These are phyloP conservation scores for Trichogramma pretiosum DNA, from an alignment of 1,140 invertebrate species.

Conservation along the genomic window DNA sequence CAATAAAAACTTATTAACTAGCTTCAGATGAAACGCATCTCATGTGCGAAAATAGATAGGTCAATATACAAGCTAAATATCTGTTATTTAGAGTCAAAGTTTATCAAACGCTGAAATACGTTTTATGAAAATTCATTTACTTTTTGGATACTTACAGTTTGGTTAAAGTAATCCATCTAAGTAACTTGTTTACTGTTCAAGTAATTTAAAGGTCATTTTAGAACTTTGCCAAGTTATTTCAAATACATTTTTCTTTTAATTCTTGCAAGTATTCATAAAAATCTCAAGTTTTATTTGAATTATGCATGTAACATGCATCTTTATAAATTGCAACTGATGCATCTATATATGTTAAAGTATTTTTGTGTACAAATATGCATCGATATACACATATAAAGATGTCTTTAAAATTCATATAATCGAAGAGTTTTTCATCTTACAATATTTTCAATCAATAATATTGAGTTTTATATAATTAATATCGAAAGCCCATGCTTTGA, in stretches of 20 bases:
- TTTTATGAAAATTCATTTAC: too few species aligned
- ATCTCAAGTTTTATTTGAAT: too few species aligned
- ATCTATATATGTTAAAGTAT: too few species aligned
- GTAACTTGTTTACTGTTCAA: too few species aligned
- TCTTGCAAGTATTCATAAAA: too few species aligned
- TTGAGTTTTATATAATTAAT: conserved; percentile 2
- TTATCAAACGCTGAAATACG: conserved; percentile 11
- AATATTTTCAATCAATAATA: conserved; percentile 10
- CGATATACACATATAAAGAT: conserved; percentile 7
- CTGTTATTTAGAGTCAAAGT: conserved; percentile 9
- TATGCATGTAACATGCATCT: too few species aligned
- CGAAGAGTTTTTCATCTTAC: conserved; percentile 5
- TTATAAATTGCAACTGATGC: too few species aligned
- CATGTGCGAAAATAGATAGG: conserved; percentile 11
- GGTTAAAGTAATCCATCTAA: background rate
- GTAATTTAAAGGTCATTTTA: too few species aligned
- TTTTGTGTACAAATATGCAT: too few species aligned
- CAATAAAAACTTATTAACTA: conserved; percentile 18
- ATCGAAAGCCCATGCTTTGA: conserved; percentile 8
- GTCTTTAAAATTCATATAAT: conserved; percentile 6
- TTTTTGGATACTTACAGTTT: too few species aligned
- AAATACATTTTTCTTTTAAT: too few species aligned
- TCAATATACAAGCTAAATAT: conserved; percentile 5
- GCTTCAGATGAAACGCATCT: conserved; percentile 1
- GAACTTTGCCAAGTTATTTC: too few species aligned